Evolutionary conservation across 2,797 vertebrate genomes (phyloP).

Genomic region (Pitangus sulphuratus): DNA sequence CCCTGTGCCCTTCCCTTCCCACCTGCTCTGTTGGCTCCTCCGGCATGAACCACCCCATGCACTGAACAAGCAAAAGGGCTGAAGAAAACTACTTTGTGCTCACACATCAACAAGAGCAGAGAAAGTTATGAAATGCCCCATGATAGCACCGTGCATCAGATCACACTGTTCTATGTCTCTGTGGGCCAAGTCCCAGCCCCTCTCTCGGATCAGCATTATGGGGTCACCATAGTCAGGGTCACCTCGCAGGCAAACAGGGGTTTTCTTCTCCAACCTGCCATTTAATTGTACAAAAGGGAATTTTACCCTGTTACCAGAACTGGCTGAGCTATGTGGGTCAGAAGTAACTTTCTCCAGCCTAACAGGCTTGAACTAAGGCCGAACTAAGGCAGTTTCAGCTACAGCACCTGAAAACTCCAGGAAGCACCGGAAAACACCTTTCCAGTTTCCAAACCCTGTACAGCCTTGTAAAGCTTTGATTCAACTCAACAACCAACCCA

Average conservation of each 20-base stretch:
- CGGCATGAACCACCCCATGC: not conserved
- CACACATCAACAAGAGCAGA: not conserved
- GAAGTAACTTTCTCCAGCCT: not conserved
- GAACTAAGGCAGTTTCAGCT: not conserved
- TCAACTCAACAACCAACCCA: no score
- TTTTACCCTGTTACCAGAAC: not conserved
- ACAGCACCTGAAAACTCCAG: not conserved
- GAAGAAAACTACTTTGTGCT: not conserved
- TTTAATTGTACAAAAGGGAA: not conserved
- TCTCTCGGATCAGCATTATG: rapidly evolving
- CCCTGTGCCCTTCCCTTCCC: not conserved
- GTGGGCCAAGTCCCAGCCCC: not conserved
- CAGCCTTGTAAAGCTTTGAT: not conserved
- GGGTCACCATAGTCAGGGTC: not conserved
- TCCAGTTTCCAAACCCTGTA: not conserved
- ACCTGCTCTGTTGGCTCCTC: not conserved
- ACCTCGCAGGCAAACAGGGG: rapidly evolving
- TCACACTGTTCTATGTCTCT: rapidly evolving
- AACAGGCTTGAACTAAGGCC: not conserved
- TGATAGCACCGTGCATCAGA: not conserved
- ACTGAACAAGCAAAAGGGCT: not conserved
- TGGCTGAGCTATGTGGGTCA: not conserved
- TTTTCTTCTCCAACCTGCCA: not conserved
- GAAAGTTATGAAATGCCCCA: not conserved
- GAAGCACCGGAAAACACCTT: not conserved